Conservation (phyloP, 1,140 invertebrate genomes). For the Scaptomyza pallida region DNA sequence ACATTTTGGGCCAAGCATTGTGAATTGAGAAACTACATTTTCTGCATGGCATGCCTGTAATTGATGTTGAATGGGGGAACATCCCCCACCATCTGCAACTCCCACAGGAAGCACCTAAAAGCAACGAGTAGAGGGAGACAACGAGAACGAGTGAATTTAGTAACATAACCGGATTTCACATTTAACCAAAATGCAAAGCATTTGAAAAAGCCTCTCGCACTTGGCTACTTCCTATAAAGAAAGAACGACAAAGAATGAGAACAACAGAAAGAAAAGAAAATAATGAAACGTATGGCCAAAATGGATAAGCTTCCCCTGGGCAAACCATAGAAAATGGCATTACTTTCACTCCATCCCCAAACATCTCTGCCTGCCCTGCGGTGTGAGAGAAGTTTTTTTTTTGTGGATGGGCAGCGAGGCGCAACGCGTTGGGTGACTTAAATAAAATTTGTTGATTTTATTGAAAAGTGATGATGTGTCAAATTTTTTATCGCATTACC, state of each 20-base stretch:
- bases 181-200: constrained; percentile 70
- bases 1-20: constrained; percentile 61
- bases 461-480: constrained; percentile 82
- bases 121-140: too few relatives aligned
- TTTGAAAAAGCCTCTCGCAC: constrained; percentile 45
- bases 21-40: constrained; percentile 49
- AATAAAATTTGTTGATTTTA: constrained; percentile 83
- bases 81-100: not conserved
- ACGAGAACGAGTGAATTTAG: constrained; percentile 54
- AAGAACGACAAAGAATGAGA: constrained; percentile 46
- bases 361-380: constrained; percentile 8
- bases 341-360: constrained; percentile 31
- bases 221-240: constrained; percentile 61
- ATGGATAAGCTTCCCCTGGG: constrained; percentile 72
- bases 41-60: constrained; percentile 49
- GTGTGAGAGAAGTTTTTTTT: constrained; percentile 22
- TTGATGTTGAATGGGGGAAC: constrained; percentile 50
- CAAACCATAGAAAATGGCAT: constrained; percentile 63
- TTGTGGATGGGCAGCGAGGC: constrained; percentile 47
- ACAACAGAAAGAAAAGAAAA: constrained; percentile 15
- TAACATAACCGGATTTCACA: constrained; percentile 74
- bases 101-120: not conserved
- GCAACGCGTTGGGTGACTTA: constrained; percentile 75
- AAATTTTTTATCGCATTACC: constrained; percentile 82
- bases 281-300: constrained; percentile 73